These are phyloP conservation scores for Drosophila subpulchrella DNA, from an alignment of 1,140 invertebrate genomes.

Conservation along the genomic window DNA sequence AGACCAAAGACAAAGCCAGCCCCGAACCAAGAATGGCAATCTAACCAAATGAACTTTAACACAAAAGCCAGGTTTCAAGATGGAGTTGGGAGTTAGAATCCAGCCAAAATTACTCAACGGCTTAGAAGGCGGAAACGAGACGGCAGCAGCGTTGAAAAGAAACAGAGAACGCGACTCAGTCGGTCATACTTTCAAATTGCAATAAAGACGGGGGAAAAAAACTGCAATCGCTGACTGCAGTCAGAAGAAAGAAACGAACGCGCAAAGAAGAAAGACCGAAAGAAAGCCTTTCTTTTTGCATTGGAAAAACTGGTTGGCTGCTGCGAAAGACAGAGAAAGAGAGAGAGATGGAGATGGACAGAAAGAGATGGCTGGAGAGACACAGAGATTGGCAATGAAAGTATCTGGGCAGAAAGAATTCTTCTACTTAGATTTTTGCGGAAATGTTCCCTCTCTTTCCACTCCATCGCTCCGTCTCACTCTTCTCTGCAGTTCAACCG, in stretches of 20 bases:
- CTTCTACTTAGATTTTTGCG: slow-evolving; percentile 81
- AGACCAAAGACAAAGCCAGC: slow-evolving; percentile 16
- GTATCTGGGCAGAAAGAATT: slow-evolving; percentile 76
- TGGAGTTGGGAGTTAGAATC: slow-evolving; percentile 35
- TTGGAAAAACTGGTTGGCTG: slow-evolving; percentile 67
- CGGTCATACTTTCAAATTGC: slow-evolving; percentile 82
- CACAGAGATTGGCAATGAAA: slow-evolving; percentile 76
- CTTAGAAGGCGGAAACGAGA: slow-evolving; percentile 9
- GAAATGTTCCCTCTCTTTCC: slow-evolving; percentile 59
- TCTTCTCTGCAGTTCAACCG: slow-evolving; percentile 72
- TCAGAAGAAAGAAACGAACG: slow-evolving; percentile 38
- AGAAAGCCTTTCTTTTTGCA: slow-evolving; percentile 81
- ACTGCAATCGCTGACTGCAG: slow-evolving; percentile 47
- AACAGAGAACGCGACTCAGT: slow-evolving; percentile 40
- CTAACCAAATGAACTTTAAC: slow-evolving; percentile 76
- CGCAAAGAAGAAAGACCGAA: slow-evolving; percentile 37
- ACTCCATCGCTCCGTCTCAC: slow-evolving; percentile 12
- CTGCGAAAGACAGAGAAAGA: slow-evolving; percentile 1
- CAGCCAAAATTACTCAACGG: slow-evolving; percentile 45
- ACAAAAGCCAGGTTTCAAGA: slow-evolving; percentile 41
- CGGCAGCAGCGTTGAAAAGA: background rate
- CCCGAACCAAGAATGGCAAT: slow-evolving; percentile 41
- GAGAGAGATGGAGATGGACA: slow-evolving; percentile 1
- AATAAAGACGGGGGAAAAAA: slow-evolving; percentile 38
- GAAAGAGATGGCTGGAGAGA: slow-evolving; percentile 37